Base-by-base conservation (phyloP, 2,888 invertebrate genomes). In the Rhyacophila evoluta region DNA sequence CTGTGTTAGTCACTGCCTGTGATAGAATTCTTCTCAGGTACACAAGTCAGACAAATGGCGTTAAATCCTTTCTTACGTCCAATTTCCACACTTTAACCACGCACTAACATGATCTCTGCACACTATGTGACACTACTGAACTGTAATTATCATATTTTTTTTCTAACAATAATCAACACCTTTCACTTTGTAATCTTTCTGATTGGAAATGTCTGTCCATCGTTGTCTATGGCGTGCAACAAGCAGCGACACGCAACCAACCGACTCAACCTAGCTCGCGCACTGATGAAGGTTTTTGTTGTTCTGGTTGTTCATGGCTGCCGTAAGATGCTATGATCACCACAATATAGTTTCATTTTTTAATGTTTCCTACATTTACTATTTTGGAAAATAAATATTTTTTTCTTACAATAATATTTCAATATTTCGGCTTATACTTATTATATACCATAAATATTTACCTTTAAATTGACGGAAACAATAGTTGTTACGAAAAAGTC, bases 121-220 rank as follows among this genome's bases (percentile, higher is more conserved):
- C 55, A 55, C 55, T 19, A 55, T 25, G 55, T 19, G 55, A 55
- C 55, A 55, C 55, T 55, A 55, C 19, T 55, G 25, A 55, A 55
- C 55, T 25, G 3, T 55, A 55, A 55, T 55, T 55, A 55, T n/a
- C 55, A 55, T n/a, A n/a, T 55, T 55, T 55, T 55, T 55, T 55
- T 25, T 10, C 19, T 6, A 76, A 76, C 76, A 72, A 76, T 72
- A 12, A 28, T 68, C 11, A 28, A n/a, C 71, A 76, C 76, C 76
- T 76, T 76, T 76, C 76, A 76, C 76, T 76, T 76, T 76, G 76
- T 67, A 55, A 72, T 55, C 55, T 55, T 55, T 55, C 55, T 55
- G 55, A 55, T 55, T 55, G 55, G 25, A 55, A 55, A 55, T 55
- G 55, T 55, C 55, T 55, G 55, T 55, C 55, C 55, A 55, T 55